These are phyloP conservation scores for Crypturellus tataupa DNA, from an alignment of 2,797 vertebrate species.

Conservation along the genomic window DNA sequence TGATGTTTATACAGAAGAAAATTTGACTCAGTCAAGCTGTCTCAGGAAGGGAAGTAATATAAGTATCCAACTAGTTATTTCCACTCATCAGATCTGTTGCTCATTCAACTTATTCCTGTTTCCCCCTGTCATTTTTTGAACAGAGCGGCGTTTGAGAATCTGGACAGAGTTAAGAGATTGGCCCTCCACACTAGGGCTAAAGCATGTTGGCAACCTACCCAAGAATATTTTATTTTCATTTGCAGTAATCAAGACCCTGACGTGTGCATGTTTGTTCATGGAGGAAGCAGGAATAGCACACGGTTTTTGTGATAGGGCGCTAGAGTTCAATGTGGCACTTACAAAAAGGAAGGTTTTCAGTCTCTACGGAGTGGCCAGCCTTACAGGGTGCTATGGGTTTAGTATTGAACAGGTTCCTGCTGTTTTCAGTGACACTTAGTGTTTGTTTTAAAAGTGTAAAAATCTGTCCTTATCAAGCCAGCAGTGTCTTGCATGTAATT, in stretches of 20 bases:
- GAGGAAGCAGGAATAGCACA: not conserved
- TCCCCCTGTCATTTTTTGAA: not conserved
- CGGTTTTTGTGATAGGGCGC: not conserved
- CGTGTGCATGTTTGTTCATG: not conserved
- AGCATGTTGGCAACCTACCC: not conserved
- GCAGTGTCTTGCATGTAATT: not conserved
- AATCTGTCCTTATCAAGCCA: conserved; percentile 9
- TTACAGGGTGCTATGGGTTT: not conserved
- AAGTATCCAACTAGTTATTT: not conserved
- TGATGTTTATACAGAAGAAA: not conserved
- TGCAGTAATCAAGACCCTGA: not conserved
- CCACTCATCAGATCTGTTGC: not conserved
- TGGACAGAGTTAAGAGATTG: not conserved
- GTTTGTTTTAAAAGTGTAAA: conserved; percentile 35
- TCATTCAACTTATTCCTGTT: not conserved
- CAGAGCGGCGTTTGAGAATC: not conserved
- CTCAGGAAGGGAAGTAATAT: not conserved
- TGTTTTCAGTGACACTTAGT: not conserved
- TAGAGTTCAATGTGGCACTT: not conserved
- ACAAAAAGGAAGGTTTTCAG: conserved; percentile 41
- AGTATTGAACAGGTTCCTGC: conserved; percentile 1
- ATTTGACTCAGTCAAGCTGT: not conserved
- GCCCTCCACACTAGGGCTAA: not conserved
- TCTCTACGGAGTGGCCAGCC: not conserved
- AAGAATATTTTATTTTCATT: not conserved